These are phyloP conservation scores for Drosophila quadrilineata DNA, from an alignment of 1,140 invertebrate genomes.

Conservation along the genomic window DNA sequence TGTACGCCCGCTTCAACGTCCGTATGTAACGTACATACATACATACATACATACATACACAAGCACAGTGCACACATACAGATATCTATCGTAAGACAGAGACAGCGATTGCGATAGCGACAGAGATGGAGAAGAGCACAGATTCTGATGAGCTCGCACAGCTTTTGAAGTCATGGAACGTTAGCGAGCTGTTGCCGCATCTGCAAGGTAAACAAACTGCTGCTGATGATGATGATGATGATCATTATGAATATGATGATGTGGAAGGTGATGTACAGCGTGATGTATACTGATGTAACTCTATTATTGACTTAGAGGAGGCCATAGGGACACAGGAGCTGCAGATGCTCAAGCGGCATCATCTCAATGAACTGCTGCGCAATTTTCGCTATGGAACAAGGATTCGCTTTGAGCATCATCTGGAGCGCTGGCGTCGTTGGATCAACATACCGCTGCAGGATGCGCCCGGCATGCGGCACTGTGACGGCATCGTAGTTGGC, in stretches of 20 bases:
- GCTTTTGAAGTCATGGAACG: constrained; percentile 58
- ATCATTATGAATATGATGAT: neutral
- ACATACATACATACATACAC: constrained; percentile 11
- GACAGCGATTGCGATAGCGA: neutral
- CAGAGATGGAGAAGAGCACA: constrained; percentile 19
- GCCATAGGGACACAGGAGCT: constrained; percentile 68
- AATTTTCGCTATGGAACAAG: constrained; percentile 61
- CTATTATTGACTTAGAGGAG: constrained; percentile 39
- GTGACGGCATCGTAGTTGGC: no score
- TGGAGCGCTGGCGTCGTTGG: constrained; percentile 71
- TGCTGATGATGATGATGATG: neutral
- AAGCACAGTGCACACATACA: neutral
- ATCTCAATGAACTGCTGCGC: constrained; percentile 51
- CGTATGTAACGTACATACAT: constrained; percentile 47
- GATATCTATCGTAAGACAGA: neutral
- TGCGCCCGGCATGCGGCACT: neutral
- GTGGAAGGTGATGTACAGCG: no score
- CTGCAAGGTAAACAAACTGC: constrained; percentile 58
- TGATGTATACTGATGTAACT: neutral
- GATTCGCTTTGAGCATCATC: constrained; percentile 64
- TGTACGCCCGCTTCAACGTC: constrained; percentile 62
- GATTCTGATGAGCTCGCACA: constrained; percentile 61
- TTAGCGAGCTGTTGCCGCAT: constrained; percentile 57
- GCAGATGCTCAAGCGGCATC: constrained; percentile 66
- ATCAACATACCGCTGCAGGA: constrained; percentile 54